These are phyloP conservation scores for Crossaster papposus DNA, from an alignment of 53 echinoderm and acorn worm species.

Conservation along the genomic window DNA sequence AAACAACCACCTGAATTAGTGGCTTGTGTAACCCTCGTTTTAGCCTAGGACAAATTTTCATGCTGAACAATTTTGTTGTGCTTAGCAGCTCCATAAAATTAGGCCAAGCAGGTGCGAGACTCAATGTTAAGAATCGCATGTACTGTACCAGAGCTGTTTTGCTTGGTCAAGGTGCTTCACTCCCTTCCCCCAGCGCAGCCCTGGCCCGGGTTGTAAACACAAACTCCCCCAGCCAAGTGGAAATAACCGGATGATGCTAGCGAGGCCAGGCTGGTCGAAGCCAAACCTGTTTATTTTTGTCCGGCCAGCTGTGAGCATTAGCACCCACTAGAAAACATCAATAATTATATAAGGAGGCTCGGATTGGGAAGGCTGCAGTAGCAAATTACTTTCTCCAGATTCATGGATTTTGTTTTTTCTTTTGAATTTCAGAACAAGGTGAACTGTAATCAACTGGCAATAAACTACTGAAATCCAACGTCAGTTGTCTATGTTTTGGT, in stretches of 20 bases:
- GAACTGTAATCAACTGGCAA: no score
- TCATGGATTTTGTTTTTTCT: no score
- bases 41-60: no score
- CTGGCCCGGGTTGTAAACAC: background rate
- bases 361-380: background rate
- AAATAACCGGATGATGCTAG: background rate
- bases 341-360: background rate
- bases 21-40: no score
- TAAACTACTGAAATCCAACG: no score
- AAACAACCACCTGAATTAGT: no score
- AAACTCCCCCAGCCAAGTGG: background rate
- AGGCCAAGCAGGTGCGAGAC: background rate
- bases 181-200: background rate
- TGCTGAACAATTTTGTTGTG: no score
- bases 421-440: no score
- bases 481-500: no score
- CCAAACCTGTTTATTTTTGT: conserved; percentile 27
- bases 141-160: background rate
- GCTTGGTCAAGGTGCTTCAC: conserved; percentile 1
- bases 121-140: background rate
- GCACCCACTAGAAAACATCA: conserved; percentile 6
- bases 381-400: background rate
- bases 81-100: no score
- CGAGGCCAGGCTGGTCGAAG: conserved; percentile 14
- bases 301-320: conserved; percentile 30